Evolutionary conservation across 2,888 invertebrate genomes (phyloP), one percentile per base, ranked within the genome.

Genomic region (Amorpha juglandis): DNA sequence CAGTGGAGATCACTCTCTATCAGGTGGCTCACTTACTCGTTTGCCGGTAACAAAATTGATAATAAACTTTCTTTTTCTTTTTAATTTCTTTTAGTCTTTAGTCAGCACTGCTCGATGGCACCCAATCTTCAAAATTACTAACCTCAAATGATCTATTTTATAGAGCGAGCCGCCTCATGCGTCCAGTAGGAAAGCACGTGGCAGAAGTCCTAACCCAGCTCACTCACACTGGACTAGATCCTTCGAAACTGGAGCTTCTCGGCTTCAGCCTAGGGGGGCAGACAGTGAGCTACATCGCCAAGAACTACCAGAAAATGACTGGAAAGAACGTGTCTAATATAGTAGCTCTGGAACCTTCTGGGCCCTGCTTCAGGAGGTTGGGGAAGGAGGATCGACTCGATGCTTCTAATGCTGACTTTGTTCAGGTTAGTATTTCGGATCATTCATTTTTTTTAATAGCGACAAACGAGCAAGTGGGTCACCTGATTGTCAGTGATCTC

Each of bases 261-360:
- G 92, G 92, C 12, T 92, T 91, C 80, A 92, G 93, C 71, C 79
- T 93, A 47, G 92, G 92, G 6, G 88, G 90, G 0, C 93, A 93
- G 12, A 90, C 91, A 0, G 82, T 87, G 71, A 82, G 92, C 79
- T 91, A 82, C 76, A 85, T 91, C 67, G 90, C 86, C 9, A 86
- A 77, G 68, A 87, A 85, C 82, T 94, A 80, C 83, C 88, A 87
- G 35, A 66, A 70, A 0, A 72, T 89, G 67, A 89, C 91, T 2
- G 87, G 89, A 0, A 76, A 73, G 42, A 92, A 91, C 21, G 79
- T 92, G 33, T 92, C 92, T 21, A 83, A 83, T n/a, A 88, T 93
- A 19, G 83, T 88, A 0, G 86, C 88, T 0, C 66, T 93, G 53
- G 92, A 92, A 70, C 93, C 93, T 0, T 89, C 92, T 0, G 93